Percentiles rank a stretch among this genome's conserved stretches.
These are phyloP conservation scores for Holothuria scabra DNA, from an alignment of 53 echinoderm and acorn worm species.

Conservation along the genomic window DNA sequence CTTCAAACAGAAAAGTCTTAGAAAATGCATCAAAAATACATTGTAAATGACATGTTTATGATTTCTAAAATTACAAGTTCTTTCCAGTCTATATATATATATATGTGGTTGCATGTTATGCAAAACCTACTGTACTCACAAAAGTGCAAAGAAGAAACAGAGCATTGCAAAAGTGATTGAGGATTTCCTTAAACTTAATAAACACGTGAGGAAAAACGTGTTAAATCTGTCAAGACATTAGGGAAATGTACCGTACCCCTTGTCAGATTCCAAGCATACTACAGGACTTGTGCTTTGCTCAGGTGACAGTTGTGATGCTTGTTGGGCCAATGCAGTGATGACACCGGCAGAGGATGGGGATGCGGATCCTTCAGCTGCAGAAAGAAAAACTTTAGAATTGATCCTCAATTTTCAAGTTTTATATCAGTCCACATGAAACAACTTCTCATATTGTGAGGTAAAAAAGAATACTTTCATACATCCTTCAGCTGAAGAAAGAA, in stretches of 20 bases:
- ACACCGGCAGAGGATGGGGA: slow-evolving; percentile 79
- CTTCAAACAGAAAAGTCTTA: too few relatives aligned
- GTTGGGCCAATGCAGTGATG: slow-evolving; percentile 75
- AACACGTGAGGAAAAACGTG: not conserved
- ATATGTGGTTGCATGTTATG: too few relatives aligned
- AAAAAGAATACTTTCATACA: too few relatives aligned
- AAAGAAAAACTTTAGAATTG: not conserved
- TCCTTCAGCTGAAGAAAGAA: slow-evolving; percentile 74
- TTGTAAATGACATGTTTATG: too few relatives aligned
- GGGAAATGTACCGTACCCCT: slow-evolving; percentile 65
- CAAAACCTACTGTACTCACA: too few relatives aligned
- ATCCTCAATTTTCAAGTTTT: not conserved
- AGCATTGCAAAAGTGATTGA: not conserved
- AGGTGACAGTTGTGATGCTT: slow-evolving; percentile 76
- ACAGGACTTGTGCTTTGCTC: slow-evolving; percentile 77
- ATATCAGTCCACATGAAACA: not conserved
- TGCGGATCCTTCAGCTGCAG: slow-evolving; percentile 85
- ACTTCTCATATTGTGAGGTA: too few relatives aligned
- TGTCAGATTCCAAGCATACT: slow-evolving; percentile 92
- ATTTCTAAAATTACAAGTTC: too few relatives aligned
- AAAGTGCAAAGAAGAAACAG: too few relatives aligned
- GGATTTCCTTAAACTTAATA: not conserved
- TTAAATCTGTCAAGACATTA: not conserved
- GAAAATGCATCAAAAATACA: too few relatives aligned
- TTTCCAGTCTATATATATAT: too few relatives aligned